Evolutionary conservation across 2,113 vertebrate genomes (phyloP), one percentile per base, ranked within the genome.

Genomic region (Bos indicus): DNA sequence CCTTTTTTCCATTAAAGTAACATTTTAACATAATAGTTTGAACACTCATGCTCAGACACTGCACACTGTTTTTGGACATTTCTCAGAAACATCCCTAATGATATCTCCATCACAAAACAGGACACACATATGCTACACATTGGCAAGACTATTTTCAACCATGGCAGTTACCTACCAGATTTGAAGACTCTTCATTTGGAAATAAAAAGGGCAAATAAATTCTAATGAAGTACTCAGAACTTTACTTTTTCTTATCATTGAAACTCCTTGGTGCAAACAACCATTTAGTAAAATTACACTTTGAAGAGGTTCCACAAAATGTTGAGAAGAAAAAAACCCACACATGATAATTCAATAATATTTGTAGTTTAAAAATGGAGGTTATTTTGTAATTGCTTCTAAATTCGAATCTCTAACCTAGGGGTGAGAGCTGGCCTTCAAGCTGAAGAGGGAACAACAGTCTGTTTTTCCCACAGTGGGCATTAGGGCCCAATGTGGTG

Each of bases 321-420:
- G 4, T 82, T 95, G 77, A 85, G 74, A 98, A 82, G 52, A 92
- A 92, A 67, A 60, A 16, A 33, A 74, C 11, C 60, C 59, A 82
- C 6, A n/a, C 28, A 2, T 91, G 33, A 60, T 25, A 95, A 91
- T 43, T 92, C 26, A 91, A 2, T 33, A 95, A 71, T 60, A 51
- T 62, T 17, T 95, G 23, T 62, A 90, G 23, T 5, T 52, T 90
- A 4, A 93, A 81, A 91, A 67, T 60, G 12, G 23, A 86, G 56
- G 64, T 48, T 51, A 15, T 23, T 40, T 95, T 88, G 92, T 81
- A 91, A 87, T 60, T 33, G 23, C 19, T 82, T 78, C 40, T 81
- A 52, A 85, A 83, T 78, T 64, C 17, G 64, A 92, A 85, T 14
- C 7, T 88, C 40, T 59, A 77, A 23, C 30, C n/a, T 54, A 30